phyloP scores from a whole-genome alignment of 2,797 vertebrate genomes.

The Etheostoma nigrum region DNA sequence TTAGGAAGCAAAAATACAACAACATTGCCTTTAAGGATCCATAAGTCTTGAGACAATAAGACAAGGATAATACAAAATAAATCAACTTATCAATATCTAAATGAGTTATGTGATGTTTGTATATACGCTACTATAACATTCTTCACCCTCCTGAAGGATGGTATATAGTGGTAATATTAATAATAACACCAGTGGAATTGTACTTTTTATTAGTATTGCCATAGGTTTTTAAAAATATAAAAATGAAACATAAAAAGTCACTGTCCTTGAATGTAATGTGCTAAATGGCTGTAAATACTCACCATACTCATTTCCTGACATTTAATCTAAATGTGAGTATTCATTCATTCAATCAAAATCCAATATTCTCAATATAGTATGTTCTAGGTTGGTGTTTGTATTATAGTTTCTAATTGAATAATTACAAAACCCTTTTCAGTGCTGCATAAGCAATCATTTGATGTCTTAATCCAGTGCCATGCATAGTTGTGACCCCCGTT shows the following conservation, averaged over 20 bases:
- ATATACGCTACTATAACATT: neutral
- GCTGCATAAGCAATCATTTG: slow-evolving; percentile 35
- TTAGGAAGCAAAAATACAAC: slow-evolving; percentile 26
- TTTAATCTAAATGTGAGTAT: slow-evolving; percentile 12
- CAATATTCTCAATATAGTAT: slow-evolving; percentile 28
- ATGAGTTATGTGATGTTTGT: neutral
- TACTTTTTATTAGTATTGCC: neutral
- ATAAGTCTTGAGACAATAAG: neutral
- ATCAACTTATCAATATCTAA: neutral
- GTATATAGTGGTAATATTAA: neutral
- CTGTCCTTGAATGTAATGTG: neutral
- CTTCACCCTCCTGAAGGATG: neutral
- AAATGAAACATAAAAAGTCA: neutral
- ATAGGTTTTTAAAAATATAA: neutral
- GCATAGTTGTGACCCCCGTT: slow-evolving; percentile 24
- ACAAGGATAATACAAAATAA: neutral
- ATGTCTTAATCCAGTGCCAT: slow-evolving; percentile 45
- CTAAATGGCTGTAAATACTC: neutral
- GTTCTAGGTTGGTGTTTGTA: slow-evolving; percentile 19
- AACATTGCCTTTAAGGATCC: slow-evolving; percentile 6
- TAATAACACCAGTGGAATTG: neutral
- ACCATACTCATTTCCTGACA: slow-evolving; percentile 4
- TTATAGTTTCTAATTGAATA: slow-evolving; percentile 50
- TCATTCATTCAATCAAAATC: slow-evolving; percentile 19
- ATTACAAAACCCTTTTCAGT: slow-evolving; percentile 45